Evolutionary conservation across 2,113 vertebrate genomes (phyloP).

Genomic region (Rhinogobius similis): DNA sequence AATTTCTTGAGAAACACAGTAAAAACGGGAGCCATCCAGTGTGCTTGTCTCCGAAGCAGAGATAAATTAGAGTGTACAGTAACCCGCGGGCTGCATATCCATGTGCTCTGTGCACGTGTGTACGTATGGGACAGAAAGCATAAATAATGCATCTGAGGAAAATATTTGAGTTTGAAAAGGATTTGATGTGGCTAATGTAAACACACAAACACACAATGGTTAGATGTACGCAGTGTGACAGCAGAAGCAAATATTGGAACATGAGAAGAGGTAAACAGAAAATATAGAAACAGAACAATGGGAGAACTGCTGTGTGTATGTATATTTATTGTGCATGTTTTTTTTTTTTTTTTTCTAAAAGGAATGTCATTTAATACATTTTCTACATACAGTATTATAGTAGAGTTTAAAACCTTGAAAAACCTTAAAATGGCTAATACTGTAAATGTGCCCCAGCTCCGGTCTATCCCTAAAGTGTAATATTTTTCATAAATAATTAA

Average conservation of each 20-base stretch:
- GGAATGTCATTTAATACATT: too few relatives aligned
- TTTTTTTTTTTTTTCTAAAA: not conserved
- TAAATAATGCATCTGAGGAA: slow-evolving; percentile 14
- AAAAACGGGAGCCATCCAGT: not conserved
- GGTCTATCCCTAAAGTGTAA: too few relatives aligned
- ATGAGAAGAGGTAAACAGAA: slow-evolving; percentile 14
- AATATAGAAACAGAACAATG: not conserved
- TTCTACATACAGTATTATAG: too few relatives aligned
- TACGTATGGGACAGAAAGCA: slow-evolving; percentile 18
- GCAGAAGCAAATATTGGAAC: not conserved
- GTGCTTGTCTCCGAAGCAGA: not conserved
- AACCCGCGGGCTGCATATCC: slow-evolving; percentile 22
- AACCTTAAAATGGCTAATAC: too few relatives aligned
- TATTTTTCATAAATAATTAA: too few relatives aligned
- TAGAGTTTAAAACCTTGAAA: too few relatives aligned
- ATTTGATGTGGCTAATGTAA: slow-evolving; percentile 41
- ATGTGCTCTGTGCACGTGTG: not conserved
- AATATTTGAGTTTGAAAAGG: slow-evolving; percentile 42
- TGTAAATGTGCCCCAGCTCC: too few relatives aligned
- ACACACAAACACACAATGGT: slow-evolving; percentile 21
- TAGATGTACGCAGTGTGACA: not conserved
- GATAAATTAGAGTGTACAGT: slow-evolving; percentile 9
- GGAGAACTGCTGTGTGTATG: slow-evolving; percentile 2
- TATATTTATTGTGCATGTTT: not conserved
- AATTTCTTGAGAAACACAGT: too few relatives aligned